Evolutionary conservation across 1,140 invertebrate species (phyloP).

Genomic region (Telenomus remus): DNA sequence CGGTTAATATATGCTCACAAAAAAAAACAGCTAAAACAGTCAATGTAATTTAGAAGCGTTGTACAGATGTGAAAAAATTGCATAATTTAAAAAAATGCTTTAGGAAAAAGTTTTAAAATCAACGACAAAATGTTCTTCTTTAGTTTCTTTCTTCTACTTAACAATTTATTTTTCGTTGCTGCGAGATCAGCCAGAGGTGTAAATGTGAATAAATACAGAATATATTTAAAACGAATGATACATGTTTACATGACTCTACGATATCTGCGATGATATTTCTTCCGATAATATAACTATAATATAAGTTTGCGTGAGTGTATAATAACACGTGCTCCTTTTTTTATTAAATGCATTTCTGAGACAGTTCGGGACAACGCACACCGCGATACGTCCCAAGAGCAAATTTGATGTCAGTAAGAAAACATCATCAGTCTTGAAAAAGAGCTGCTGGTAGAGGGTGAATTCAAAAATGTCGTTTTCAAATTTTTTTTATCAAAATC

Average conservation of each 20-base stretch:
- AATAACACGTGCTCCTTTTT: constrained; percentile 44
- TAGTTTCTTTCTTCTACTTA: constrained; percentile 6
- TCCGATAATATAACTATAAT: constrained; percentile 12
- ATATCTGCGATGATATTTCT: neutral
- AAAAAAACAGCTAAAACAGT: neutral
- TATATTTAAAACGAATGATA: constrained; percentile 41
- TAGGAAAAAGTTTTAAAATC: too few relatives aligned
- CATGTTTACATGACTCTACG: constrained; percentile 5
- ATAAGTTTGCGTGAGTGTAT: neutral
- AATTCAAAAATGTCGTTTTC: constrained; percentile 16
- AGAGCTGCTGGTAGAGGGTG: constrained; percentile 49
- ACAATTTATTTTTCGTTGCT: constrained; percentile 45
- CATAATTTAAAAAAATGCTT: too few relatives aligned
- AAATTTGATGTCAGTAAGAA: constrained; percentile 46
- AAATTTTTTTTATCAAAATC: constrained; percentile 1
- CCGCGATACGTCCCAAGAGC: constrained; percentile 39
- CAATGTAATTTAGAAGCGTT: too few relatives aligned
- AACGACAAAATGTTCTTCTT: too few relatives aligned
- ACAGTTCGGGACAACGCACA: constrained; percentile 36
- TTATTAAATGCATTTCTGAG: constrained; percentile 36
- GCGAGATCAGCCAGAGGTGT: constrained; percentile 53
- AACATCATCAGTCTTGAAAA: constrained; percentile 54
- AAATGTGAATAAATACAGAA: constrained; percentile 51
- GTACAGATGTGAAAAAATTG: too few relatives aligned
- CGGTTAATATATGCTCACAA: too few relatives aligned